Conservation (phyloP, 2,888 invertebrate genomes). For the Harpalus rubripes region DNA sequence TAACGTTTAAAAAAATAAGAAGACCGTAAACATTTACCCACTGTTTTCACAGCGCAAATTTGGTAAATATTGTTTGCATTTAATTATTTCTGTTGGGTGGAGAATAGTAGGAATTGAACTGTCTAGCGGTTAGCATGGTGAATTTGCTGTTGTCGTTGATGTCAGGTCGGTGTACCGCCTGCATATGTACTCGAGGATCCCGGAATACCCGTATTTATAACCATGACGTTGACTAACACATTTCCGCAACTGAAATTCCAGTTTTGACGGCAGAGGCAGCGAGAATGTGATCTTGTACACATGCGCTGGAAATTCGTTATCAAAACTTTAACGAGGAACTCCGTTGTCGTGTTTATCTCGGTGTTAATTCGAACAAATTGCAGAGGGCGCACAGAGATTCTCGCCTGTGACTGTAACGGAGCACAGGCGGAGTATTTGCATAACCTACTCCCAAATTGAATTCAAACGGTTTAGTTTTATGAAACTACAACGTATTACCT, state of each 20-base stretch:
- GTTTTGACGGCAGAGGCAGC: slow-evolving; percentile 28
- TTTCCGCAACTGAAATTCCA: slow-evolving; percentile 53
- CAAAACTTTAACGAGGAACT: slow-evolving; percentile 58
- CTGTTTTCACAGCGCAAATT: too few relatives aligned
- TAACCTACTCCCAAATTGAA: slow-evolving; percentile 46
- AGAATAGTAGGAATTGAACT: background rate
- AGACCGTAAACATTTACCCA: too few relatives aligned
- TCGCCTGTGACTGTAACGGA: slow-evolving; percentile 37
- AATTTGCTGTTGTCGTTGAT: background rate
- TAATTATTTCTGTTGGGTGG: background rate
- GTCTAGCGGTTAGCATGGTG: slow-evolving; percentile 5
- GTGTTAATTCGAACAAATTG: slow-evolving; percentile 64
- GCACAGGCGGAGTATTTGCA: slow-evolving; percentile 47
- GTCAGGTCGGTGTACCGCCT: slow-evolving; percentile 3
- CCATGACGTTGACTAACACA: slow-evolving; percentile 61
- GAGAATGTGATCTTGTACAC: slow-evolving; percentile 29
- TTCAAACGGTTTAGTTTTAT: slow-evolving; percentile 37
- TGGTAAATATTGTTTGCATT: background rate
- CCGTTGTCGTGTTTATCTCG: slow-evolving; percentile 60
- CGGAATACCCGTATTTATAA: slow-evolving; percentile 56
- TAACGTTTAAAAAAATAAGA: too few relatives aligned
- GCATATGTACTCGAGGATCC: slow-evolving; percentile 26
- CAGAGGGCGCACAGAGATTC: slow-evolving; percentile 40
- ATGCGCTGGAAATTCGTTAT: slow-evolving; percentile 57
- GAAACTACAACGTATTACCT: slow-evolving; percentile 36